phyloP scores from a whole-genome alignment of 1,140 invertebrate genomes.

The Ips nitidus region DNA sequence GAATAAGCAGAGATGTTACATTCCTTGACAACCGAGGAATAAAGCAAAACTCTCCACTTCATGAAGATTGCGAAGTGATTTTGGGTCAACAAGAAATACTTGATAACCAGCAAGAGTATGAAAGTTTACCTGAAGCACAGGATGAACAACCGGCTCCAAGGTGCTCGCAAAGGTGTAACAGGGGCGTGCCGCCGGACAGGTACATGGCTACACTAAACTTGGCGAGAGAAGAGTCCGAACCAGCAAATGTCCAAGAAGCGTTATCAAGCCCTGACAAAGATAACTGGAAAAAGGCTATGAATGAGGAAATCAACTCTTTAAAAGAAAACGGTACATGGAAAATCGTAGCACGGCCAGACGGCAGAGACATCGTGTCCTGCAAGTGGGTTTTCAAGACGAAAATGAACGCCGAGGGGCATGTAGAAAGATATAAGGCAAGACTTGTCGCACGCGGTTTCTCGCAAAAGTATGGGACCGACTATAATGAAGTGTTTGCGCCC shows the following conservation, averaged over 20 bases:
- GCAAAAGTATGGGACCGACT: no score
- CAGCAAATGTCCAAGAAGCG: slow-evolving; percentile 5
- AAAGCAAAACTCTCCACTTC: neutral
- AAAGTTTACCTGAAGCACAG: neutral
- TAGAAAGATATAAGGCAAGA: no score
- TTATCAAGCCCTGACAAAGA: neutral
- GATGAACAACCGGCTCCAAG: neutral
- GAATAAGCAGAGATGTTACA: slow-evolving; percentile 11
- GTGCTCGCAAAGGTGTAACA: neutral
- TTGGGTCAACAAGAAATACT: neutral
- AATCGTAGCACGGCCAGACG: no score
- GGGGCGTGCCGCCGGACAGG: slow-evolving; percentile 1
- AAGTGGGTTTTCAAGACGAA: no score
- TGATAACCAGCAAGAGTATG: no score
- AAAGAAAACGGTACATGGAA: no score
- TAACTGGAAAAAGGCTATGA: slow-evolving; percentile 23
- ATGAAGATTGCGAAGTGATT: neutral
- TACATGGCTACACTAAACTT: slow-evolving; percentile 1
- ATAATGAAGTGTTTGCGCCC: no score
- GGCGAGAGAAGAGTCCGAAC: slow-evolving; percentile 5
- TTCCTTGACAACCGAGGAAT: neutral
- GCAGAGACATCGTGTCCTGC: no score
- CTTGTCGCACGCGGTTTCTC: no score
- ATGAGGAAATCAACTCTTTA: slow-evolving; percentile 22
- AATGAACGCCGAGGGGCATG: no score